phyloP scores from a whole-genome alignment of 35 echinoderm and acorn worm species.

The Stichopus chloronotus region DNA sequence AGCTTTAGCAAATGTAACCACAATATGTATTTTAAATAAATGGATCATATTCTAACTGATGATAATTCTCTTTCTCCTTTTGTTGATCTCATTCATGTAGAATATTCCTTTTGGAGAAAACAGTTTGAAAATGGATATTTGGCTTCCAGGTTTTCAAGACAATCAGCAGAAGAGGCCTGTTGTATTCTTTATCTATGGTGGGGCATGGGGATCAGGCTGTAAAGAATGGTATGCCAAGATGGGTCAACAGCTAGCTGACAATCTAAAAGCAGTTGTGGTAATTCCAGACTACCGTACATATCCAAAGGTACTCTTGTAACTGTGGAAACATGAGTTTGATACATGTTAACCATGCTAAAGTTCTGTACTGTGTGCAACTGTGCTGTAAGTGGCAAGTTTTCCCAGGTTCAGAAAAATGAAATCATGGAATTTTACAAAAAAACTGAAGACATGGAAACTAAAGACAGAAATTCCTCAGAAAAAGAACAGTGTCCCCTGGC shows the following conservation, averaged over 20 bases:
- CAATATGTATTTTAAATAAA: too few relatives aligned
- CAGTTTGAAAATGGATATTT: constrained; percentile 69
- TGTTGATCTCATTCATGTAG: constrained; percentile 2
- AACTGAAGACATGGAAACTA: not conserved
- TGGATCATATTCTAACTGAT: too few relatives aligned
- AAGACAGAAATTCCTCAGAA: not conserved
- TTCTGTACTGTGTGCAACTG: not conserved
- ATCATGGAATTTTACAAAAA: not conserved
- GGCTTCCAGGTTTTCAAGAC: constrained; percentile 38
- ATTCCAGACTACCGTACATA: constrained; percentile 77
- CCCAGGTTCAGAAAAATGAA: not conserved
- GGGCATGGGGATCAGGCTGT: constrained; percentile 76
- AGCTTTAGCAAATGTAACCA: too few relatives aligned
- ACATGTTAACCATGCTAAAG: not conserved
- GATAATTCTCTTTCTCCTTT: too few relatives aligned
- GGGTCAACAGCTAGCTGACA: constrained; percentile 66
- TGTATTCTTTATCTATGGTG: constrained; percentile 76
- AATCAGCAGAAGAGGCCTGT: constrained; percentile 29
- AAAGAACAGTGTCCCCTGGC: not conserved
- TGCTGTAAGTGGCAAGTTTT: not conserved
- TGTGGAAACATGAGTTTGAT: not conserved
- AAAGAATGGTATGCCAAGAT: constrained; percentile 76
- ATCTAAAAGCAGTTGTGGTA: constrained; percentile 52
- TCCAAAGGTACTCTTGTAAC: constrained; percentile 56
- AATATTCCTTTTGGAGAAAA: constrained; percentile 70